Conservation (phyloP, 2,797 vertebrate species). For the Zalophus californianus region DNA sequence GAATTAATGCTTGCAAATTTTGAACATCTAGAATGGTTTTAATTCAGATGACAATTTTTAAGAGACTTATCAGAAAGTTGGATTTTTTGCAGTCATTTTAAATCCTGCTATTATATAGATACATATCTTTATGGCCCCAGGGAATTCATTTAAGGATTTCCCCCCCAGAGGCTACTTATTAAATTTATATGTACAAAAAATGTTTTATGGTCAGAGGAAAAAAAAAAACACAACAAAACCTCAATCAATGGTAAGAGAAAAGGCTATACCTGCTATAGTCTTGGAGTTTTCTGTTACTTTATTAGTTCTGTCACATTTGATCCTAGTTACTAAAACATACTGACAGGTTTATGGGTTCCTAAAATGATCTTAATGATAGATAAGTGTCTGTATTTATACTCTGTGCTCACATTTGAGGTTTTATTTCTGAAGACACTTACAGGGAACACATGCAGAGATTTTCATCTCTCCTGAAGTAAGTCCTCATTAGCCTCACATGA, state of each 20-base stretch:
- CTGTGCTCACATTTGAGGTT: not conserved
- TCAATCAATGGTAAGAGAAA: not conserved
- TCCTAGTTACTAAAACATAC: not conserved
- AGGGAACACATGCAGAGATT: not conserved
- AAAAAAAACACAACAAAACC: not conserved
- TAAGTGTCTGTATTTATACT: conserved; percentile 13
- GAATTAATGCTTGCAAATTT: not conserved
- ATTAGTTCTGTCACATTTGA: not conserved
- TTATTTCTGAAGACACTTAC: not conserved
- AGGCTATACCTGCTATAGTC: not conserved
- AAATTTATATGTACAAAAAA: not conserved
- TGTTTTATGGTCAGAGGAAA: not conserved
- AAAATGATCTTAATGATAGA: not conserved
- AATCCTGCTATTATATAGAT: not conserved
- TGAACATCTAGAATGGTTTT: not conserved
- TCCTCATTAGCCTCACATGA: not conserved
- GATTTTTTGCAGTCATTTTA: not conserved
- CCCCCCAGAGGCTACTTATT: not conserved
- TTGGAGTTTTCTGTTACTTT: conserved; percentile 1
- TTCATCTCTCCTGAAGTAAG: not conserved
- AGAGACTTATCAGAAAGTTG: not conserved
- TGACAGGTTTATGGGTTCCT: not conserved
- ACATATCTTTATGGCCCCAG: not conserved
- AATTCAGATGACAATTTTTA: not conserved
- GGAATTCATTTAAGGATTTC: not conserved